Evolutionary conservation across 2,888 invertebrate genomes (phyloP).

Genomic region (Antheraea assamensis): DNA sequence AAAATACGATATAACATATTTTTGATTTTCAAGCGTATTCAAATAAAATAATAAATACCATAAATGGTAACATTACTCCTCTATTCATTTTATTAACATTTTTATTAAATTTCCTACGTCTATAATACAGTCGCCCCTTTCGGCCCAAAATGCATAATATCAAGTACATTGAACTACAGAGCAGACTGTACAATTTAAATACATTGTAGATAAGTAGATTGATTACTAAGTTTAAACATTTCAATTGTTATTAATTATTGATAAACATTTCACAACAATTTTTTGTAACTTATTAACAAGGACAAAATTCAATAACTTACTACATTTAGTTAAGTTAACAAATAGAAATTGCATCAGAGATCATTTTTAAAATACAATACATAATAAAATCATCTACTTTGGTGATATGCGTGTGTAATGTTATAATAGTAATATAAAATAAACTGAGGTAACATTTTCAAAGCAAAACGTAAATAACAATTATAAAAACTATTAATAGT

Average conservation of each 20-base stretch:
- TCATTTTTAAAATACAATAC: constrained; percentile 24
- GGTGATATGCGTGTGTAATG: constrained; percentile 72
- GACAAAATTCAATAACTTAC: constrained; percentile 36
- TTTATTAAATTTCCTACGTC: constrained; percentile 50
- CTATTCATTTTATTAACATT: constrained; percentile 49
- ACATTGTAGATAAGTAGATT: constrained; percentile 31
- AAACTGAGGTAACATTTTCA: not conserved
- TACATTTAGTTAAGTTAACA: constrained; percentile 17
- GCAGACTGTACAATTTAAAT: constrained; percentile 15
- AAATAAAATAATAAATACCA: not conserved
- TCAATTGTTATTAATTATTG: constrained; percentile 65
- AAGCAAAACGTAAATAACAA: not conserved
- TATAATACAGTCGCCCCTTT: constrained; percentile 37
- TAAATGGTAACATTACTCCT: constrained; percentile 21
- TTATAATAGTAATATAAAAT: constrained; percentile 30
- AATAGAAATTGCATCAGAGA: constrained; percentile 26
- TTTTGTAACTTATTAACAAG: constrained; percentile 66
- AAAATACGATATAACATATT: not conserved
- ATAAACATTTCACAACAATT: constrained; percentile 77
- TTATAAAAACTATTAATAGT: not conserved
- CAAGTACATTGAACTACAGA: constrained; percentile 2
- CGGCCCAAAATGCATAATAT: not conserved
- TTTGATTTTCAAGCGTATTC: not conserved
- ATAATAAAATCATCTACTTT: constrained; percentile 39
- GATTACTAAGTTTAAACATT: constrained; percentile 60